Conservation (phyloP, 2,113 vertebrate genomes). For the Ascaphus truei region DNA sequence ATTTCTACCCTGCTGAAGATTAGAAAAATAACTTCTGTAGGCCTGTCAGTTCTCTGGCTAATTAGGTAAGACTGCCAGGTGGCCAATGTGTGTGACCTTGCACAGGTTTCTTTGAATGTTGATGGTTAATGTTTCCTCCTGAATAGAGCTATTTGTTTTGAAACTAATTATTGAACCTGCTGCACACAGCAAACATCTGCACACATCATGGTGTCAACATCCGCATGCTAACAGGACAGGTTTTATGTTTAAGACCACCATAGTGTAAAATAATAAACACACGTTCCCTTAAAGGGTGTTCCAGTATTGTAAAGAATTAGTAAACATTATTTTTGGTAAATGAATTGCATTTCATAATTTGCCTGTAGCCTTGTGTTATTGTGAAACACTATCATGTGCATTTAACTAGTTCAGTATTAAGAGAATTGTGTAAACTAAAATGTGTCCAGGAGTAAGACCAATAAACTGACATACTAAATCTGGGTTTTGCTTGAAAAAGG, state of each 20-base stretch:
- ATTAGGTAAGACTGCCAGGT: conserved; percentile 28
- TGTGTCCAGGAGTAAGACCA: conserved; percentile 25
- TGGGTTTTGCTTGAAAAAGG: conserved; percentile 40
- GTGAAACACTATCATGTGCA: conserved; percentile 18
- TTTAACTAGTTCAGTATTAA: conserved; percentile 3
- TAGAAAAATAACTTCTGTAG: not conserved
- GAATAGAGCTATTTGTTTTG: conserved; percentile 32
- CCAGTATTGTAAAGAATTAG: conserved; percentile 19
- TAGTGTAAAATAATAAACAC: conserved; percentile 31
- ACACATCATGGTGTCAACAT: conserved; percentile 32
- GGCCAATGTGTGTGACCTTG: conserved; percentile 22
- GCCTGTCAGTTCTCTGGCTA: not conserved
- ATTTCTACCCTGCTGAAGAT: no score
- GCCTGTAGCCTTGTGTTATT: not conserved
- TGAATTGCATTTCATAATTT: conserved; percentile 5
- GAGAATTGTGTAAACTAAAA: conserved; percentile 31
- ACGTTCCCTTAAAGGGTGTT: conserved; percentile 28
- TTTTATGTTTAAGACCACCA: conserved; percentile 30
- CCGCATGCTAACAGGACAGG: conserved; percentile 31
- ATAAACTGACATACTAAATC: conserved; percentile 34
- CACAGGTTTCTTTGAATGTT: conserved; percentile 8
- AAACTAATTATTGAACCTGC: conserved; percentile 31
- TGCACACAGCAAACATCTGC: conserved; percentile 27
- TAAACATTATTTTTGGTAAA: conserved; percentile 26
- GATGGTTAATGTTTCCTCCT: conserved; percentile 25